Base-by-base conservation (phyloP, 2,113 vertebrate genomes). In the Pyrgilauda ruficollis region DNA sequence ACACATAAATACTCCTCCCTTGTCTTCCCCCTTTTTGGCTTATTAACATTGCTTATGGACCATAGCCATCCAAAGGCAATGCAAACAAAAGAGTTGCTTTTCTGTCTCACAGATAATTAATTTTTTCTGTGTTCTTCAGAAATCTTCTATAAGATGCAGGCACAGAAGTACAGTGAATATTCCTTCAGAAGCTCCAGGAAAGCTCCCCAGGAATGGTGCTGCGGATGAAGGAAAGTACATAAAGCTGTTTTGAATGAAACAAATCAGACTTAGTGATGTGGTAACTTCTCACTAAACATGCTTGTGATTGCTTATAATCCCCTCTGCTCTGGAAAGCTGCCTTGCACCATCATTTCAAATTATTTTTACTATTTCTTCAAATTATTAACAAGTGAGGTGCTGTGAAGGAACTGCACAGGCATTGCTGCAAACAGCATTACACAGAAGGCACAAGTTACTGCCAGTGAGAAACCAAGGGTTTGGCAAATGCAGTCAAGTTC, bases 1-100 rank as follows among this genome's bases (percentile, higher is more conserved):
- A 15, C 0, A 0, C 22, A 26, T 0, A 1, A 53, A 44, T 27
- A 35, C 18, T 66, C 41, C 33, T 24, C 6, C 9, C 15, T 52
- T 55, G 22, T 37, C 43, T 52, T 85, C 24, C 21, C 22, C n/a
- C 15, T 33, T 68, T 53, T 26, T 37, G 27, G 7, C 35, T 78
- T 59, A 24, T 39, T 59, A 47, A 37, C 0, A 0, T 6, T n/a
- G 2, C n/a, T 63, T 58, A 33, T 27, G 35, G 33, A 27, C 44
- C 8, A 19, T 0, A 55, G 35, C 6, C 39, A 44, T 52, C 18
- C 44, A 67, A 75, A 87, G 35, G 13, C 24, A 23, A 18, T 1
- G 17, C 2, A 47, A 78, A 63, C 15, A 23, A 44, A 63, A 46
- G 2, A 27, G 16, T 2, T 4, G 2, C 16, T 66, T 73, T 75